Base-by-base conservation (phyloP, 2,888 invertebrate genomes). In the Endotricha flammealis region DNA sequence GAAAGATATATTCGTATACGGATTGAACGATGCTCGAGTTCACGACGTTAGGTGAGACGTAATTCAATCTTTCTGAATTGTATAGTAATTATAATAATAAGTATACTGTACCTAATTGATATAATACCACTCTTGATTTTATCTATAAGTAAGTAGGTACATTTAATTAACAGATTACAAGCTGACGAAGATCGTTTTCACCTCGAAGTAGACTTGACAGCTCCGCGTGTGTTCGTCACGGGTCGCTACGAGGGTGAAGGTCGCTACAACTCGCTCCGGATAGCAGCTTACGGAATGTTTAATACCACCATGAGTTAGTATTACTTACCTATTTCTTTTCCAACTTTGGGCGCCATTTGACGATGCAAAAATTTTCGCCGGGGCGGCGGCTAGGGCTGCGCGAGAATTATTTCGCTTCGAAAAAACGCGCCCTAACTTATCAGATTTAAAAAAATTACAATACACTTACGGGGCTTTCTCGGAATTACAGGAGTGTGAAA, bases 211-310 rank as follows among this genome's bases (percentile, higher is more conserved):
- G 89, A 90, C 40, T 56, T 90, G 41, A 81, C 82, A 23, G 65
- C 90, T 14, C 91, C 91, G 0, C 77, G 78, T 46, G 57, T 91
- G 6, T 60, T 76, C 24, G 67, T 90, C 2, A 89, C 85, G 31
- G 91, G 92, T 2, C 67, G 81, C 14, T 92, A 91, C 63, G 86
- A 88, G 48, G 91, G 89, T 0, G 88, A 90, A 41, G 91, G 92
- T 8, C 75, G 83, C 22, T 76, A 92, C 37, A 91, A 91, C 44
- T 76, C 88, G 6, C 73, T 92, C 44, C 88, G 88, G 48, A 60
- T 93, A 41, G 87, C 87, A 39, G 91, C 92, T 14, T 80, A 83
- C 44, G 91, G 91, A 20, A 68, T 70, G 17, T 90, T 89, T 55
- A 89, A 88, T 54, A 70, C 87, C 2, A 87, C 88, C 24, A 87